These are phyloP conservation scores for Scaeva pyrastri DNA, from an alignment of 2,888 invertebrate genomes.

Conservation along the genomic window DNA sequence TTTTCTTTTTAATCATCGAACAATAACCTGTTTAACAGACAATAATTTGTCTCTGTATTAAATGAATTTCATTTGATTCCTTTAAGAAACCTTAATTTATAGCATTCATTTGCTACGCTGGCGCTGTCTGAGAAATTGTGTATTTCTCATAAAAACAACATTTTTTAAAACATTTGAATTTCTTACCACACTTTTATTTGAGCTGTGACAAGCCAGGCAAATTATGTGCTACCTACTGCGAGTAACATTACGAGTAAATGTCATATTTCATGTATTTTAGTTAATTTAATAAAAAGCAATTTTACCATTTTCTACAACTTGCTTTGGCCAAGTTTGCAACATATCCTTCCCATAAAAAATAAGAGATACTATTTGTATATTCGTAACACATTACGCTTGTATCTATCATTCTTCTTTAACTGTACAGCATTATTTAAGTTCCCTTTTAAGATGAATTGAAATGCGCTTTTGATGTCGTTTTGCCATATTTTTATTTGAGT, in stretches of 20 bases:
- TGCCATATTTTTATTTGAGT: constrained; percentile 33
- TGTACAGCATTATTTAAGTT: constrained; percentile 22
- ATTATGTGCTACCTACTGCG: not conserved
- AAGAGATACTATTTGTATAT: constrained; percentile 3
- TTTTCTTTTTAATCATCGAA: not conserved
- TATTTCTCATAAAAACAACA: constrained; percentile 3
- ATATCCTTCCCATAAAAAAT: constrained; percentile 35
- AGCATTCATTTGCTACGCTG: not conserved
- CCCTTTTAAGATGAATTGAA: constrained; percentile 13
- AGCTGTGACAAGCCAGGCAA: constrained; percentile 2
- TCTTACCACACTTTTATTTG: not conserved
- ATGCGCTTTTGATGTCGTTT: constrained; percentile 22
- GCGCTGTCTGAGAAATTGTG: constrained; percentile 6
- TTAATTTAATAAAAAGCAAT: not conserved
- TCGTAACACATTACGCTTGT: constrained; percentile 10
- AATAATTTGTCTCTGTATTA: not conserved
- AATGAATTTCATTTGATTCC: constrained; percentile 25
- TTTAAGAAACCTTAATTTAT: not conserved
- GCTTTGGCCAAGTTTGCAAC: constrained; percentile 19
- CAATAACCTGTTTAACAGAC: not conserved
- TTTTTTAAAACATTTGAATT: not conserved
- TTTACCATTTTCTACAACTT: constrained; percentile 17
- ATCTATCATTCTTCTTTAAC: not conserved
- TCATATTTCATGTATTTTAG: not conserved
- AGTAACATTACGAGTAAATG: not conserved